Evolutionary conservation across 2,888 invertebrate species (phyloP).

Genomic region (Acleris emargana): DNA sequence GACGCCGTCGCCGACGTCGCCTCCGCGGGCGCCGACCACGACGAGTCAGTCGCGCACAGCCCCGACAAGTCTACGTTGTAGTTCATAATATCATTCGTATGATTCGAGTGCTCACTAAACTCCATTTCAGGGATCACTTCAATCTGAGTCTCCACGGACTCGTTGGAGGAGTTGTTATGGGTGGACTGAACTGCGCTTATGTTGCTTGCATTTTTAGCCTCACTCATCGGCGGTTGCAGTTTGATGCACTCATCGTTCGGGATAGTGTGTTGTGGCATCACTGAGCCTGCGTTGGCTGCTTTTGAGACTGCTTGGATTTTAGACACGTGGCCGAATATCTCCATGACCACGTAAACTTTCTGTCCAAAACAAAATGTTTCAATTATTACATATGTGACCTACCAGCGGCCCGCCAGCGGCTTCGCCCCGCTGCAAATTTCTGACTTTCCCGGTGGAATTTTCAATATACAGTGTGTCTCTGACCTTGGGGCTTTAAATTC

Average conservation of each 20-base stretch:
- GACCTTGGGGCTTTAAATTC: no score
- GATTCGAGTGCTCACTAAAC: slow-evolving; percentile 12
- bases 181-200: slow-evolving; percentile 80
- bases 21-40: slow-evolving; percentile 29
- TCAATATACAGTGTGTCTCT: no score
- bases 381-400: no score
- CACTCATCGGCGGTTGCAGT: slow-evolving; percentile 4
- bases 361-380: slow-evolving; percentile 58
- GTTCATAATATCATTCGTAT: slow-evolving; percentile 13
- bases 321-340: slow-evolving; percentile 91
- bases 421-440: no score
- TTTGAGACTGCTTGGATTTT: slow-evolving; percentile 89
- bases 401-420: no score
- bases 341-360: slow-evolving; percentile 93
- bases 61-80: slow-evolving; percentile 15
- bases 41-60: slow-evolving; percentile 17
- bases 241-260: slow-evolving; percentile 44
- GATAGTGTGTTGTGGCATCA: slow-evolving; percentile 51
- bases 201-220: slow-evolving; percentile 46
- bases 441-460: no score
- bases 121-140: slow-evolving; percentile 23
- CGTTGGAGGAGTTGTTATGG: slow-evolving; percentile 22
- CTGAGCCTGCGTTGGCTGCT: slow-evolving; percentile 47
- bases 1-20: slow-evolving; percentile 32
- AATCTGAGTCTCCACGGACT: slow-evolving; percentile 13